Evolutionary conservation across 2,113 vertebrate genomes (phyloP), one percentile per base, ranked within the genome.

Genomic region (Gallinago undulata): DNA sequence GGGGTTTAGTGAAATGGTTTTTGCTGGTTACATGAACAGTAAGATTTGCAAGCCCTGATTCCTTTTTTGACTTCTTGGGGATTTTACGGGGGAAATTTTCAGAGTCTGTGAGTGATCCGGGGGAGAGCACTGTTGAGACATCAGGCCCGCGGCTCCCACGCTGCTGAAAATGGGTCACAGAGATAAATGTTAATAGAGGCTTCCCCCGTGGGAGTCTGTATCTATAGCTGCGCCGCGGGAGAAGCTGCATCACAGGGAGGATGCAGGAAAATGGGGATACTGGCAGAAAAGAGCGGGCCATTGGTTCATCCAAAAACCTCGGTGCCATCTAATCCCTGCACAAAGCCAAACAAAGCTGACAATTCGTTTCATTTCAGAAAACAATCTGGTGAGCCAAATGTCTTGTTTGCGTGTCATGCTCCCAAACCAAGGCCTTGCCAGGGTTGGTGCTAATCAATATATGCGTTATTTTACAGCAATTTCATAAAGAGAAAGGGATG

Each of bases 281-380:
- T 13, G 41, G 78, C 33, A 78, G 41, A 39, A 56, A 82, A 2
- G 30, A 82, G 33, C 10, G 0, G 17, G 37, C 6, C 3, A 2
- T 2, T 19, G 31, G 50, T 41, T 50, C 19, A 55, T 15, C 13
- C 25, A 25, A 30, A 64, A 37, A 12, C 31, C 45, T 63, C 62
- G 1, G 53, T 25, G 37, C 31, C 57, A 48, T 2, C 10, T 9
- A n/a, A 33, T 35, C n/a, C 33, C 18, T 11, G 11, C 1, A 0
- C 16, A 5, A 56, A 47, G 51, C 13, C 68, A 51, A 72, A 41
- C 6, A 3, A 28, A n/a, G 3, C 21, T 11, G 45, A 10, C 11
- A 6, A 10, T 37, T 68, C 17, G 1, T 85, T 75, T 75, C 45
- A 21, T 47, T 28, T 53, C n/a, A 13, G 27, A 22, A 74, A 33